A percentile compares a stretch with the other conserved stretches of the same genome.
These are phyloP conservation scores for Noctua janthe DNA, from an alignment of 2,888 invertebrate species.

Conservation along the genomic window DNA sequence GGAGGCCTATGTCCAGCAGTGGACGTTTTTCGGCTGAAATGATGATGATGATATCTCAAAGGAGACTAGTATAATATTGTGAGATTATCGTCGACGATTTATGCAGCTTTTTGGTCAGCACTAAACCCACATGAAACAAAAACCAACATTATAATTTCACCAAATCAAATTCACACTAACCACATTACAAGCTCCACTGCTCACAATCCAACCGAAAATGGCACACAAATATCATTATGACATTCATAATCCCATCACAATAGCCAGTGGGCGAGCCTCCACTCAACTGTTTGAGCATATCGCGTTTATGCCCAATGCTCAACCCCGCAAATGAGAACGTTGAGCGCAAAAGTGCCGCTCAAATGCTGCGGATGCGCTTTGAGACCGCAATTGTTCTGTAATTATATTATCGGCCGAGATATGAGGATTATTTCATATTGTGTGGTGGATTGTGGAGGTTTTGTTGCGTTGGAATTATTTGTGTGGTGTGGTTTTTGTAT, in stretches of 20 bases:
- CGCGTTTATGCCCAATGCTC: slow-evolving; percentile 63
- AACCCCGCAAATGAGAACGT: slow-evolving; percentile 55
- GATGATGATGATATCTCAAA: too few relatives aligned
- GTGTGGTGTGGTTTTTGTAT: not conserved
- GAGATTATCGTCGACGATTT: too few relatives aligned
- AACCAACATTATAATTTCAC: slow-evolving; percentile 36
- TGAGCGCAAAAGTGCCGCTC: slow-evolving; percentile 60
- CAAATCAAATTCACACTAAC: slow-evolving; percentile 48
- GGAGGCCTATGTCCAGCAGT: too few relatives aligned
- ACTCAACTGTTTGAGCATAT: slow-evolving; percentile 63
- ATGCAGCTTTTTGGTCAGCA: not conserved
- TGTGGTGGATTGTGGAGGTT: slow-evolving; percentile 3
- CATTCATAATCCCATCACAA: slow-evolving; percentile 62
- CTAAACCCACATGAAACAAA: slow-evolving; percentile 12
- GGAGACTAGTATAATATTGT: too few relatives aligned
- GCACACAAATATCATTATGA: slow-evolving; percentile 64
- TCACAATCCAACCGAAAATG: slow-evolving; percentile 51
- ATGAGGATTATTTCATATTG: slow-evolving; percentile 51
- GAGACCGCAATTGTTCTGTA: slow-evolving; percentile 60
- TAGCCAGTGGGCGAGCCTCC: slow-evolving; percentile 45
- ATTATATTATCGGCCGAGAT: slow-evolving; percentile 60
- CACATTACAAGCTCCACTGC: slow-evolving; percentile 49
- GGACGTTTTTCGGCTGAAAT: too few relatives aligned
- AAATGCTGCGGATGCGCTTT: slow-evolving; percentile 55
- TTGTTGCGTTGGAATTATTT: not conserved